A percentile compares a stretch with the other conserved stretches of the same genome.
phyloP scores from a whole-genome alignment of 2,113 vertebrate genomes.

The Erpornis zantholeuca region DNA sequence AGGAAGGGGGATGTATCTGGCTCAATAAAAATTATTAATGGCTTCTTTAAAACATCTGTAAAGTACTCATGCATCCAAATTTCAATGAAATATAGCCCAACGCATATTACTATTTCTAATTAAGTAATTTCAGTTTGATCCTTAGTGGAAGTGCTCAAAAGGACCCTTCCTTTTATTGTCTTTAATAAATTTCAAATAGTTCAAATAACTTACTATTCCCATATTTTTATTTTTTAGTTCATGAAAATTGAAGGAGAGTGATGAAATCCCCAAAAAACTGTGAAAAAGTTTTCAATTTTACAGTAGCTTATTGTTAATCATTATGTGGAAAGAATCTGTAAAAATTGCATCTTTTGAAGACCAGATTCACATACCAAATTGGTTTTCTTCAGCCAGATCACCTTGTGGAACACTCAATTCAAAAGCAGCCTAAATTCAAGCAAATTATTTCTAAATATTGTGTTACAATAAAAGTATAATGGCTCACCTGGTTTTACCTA shows the following conservation, averaged over 20 bases:
- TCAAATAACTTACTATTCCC: neutral
- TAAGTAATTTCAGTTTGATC: neutral
- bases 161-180: neutral
- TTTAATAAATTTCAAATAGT: neutral
- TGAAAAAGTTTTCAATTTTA: neutral
- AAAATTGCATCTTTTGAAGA: neutral
- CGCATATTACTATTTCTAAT: neutral
- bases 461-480: neutral
- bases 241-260: neutral
- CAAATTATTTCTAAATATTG: neutral
- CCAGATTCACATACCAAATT: neutral
- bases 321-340: neutral
- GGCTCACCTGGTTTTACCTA: neutral
- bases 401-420: neutral
- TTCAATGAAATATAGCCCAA: neutral
- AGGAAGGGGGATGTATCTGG: fast-evolving
- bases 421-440: neutral
- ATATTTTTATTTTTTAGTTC: neutral
- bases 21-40: neutral
- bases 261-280: neutral
- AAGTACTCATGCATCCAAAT: neutral
- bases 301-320: neutral
- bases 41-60: neutral
- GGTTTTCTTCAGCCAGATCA: neutral
- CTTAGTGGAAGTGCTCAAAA: neutral